These are phyloP conservation scores for Cynaeus angustus DNA, from an alignment of 2,888 invertebrate genomes.

Conservation along the genomic window DNA sequence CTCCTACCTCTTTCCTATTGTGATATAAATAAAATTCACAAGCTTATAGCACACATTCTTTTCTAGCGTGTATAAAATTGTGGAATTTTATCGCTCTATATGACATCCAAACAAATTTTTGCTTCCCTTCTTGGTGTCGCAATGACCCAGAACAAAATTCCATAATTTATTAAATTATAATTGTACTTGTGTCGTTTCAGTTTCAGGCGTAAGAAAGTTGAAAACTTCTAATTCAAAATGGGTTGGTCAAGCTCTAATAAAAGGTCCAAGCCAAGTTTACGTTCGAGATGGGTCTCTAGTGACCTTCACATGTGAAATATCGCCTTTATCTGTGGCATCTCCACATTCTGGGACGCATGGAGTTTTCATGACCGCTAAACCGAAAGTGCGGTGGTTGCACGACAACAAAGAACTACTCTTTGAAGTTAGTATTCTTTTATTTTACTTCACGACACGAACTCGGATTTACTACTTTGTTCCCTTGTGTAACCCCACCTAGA, in stretches of 20 bases:
- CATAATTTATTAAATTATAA: no score
- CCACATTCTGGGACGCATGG: constrained; percentile 54
- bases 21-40: no score
- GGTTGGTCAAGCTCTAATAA: constrained; percentile 71
- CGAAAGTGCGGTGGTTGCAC: constrained; percentile 74
- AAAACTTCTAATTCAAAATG: constrained; percentile 57
- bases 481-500: constrained; percentile 21
- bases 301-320: constrained; percentile 75
- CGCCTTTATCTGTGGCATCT: constrained; percentile 61
- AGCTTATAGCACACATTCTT: no score
- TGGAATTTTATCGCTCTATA: no score
- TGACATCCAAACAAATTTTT: no score
- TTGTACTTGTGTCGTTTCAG: constrained; percentile 41
- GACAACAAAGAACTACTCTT: constrained; percentile 75
- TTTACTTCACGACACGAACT: constrained; percentile 30
- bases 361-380: constrained; percentile 57
- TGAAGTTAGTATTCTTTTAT: constrained; percentile 69
- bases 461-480: constrained; percentile 30
- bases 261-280: constrained; percentile 74
- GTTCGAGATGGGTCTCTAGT: constrained; percentile 74
- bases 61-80: no score
- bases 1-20: no score
- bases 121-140: neutral
- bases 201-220: constrained; percentile 48
- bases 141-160: neutral